Evolutionary conservation across 1,140 invertebrate species (phyloP), one percentile per base, ranked within the genome.

Genomic region (Penaeus chinensis): DNA sequence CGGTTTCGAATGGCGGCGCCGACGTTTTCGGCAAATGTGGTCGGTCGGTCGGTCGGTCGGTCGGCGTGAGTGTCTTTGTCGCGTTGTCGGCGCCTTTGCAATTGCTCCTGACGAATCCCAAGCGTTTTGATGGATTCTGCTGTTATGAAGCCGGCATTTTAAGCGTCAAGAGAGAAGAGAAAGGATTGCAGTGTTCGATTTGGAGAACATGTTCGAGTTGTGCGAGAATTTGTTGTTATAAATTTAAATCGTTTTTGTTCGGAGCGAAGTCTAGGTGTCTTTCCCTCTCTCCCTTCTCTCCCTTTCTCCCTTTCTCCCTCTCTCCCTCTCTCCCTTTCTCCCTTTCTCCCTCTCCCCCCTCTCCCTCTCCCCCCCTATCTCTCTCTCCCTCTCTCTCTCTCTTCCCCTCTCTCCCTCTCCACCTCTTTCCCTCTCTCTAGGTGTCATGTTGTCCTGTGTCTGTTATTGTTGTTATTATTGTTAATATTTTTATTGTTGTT

Each of bases 361-460:
- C 47, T 63, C 63, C 61, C 80, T 42, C 61, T 10, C 42, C 10
- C 62, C 42, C 42, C 62, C 63, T 22, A 22, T 19, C 60, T 63
- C 16, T 24, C n/a, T 18, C n/a, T 66, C 80, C 61, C 65, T 82
- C 60, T 82, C 84, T 80, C 71, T 42, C 78, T 80, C 84, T 62
- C 83, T 63, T 61, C 79, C 89, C 80, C 82, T 65, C 69, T 82
- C 88, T 89, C 62, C 82, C 63, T 81, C 84, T 85, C 81, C 71
- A 61, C 78, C 71, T 84, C 62, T 65, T 78, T 65, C 69, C 27
- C 32, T 84, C 19, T 79, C 54, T 79, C 54, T 79, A 24, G 37
- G 74, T 18, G 3, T 77, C 32, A 77, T 76, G 71, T 76, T 24
- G 27, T 76, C 27, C 71, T 32, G 71, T 27, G 27, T 42, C 71